Conservation (phyloP, 2,797 vertebrate species). For the Taenioides sp. region DNA sequence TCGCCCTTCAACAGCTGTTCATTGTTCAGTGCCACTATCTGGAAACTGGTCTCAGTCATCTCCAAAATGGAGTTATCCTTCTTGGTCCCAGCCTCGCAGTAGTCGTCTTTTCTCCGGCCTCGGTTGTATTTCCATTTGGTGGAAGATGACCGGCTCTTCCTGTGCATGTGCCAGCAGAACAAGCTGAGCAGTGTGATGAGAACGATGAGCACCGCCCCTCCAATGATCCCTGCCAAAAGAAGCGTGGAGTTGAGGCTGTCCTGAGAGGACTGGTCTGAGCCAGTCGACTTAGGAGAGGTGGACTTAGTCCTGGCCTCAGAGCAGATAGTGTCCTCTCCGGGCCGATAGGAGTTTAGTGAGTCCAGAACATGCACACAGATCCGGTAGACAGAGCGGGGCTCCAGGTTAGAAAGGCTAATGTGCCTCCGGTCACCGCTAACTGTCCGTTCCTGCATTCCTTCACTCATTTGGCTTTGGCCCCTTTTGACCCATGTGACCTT, state of each 20-base stretch:
- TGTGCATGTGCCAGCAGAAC: constrained; percentile 98
- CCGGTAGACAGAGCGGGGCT: constrained; percentile 91
- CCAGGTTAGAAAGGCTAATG: constrained; percentile 84
- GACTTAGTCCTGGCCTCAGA: constrained; percentile 90
- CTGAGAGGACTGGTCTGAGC: constrained; percentile 87
- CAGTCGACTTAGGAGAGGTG: constrained; percentile 78
- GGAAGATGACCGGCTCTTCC: constrained; percentile 90
- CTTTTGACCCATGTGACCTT: constrained; percentile 97
- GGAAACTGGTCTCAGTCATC: constrained; percentile 99
- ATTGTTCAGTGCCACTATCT: constrained; percentile 99
- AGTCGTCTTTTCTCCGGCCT: constrained; percentile 98
- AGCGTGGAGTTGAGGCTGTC: constrained; percentile 90
- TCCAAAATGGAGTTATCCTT: constrained; percentile 99
- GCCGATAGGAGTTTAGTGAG: constrained; percentile 87
- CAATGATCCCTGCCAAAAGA: constrained; percentile 89
- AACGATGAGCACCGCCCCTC: constrained; percentile 90
- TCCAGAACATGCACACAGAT: constrained; percentile 95
- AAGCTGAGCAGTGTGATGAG: constrained; percentile 86
- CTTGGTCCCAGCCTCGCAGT: constrained; percentile 98
- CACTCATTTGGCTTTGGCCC: constrained; percentile 89
- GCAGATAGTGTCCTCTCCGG: constrained; percentile 91
- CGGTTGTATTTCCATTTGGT: constrained; percentile 98
- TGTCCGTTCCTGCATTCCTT: constrained; percentile 88
- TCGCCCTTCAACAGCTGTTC: constrained; percentile 99
- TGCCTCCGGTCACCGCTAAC: constrained; percentile 87